Base-by-base conservation (phyloP, 2,113 vertebrate species). In the Halcyon senegalensis region DNA sequence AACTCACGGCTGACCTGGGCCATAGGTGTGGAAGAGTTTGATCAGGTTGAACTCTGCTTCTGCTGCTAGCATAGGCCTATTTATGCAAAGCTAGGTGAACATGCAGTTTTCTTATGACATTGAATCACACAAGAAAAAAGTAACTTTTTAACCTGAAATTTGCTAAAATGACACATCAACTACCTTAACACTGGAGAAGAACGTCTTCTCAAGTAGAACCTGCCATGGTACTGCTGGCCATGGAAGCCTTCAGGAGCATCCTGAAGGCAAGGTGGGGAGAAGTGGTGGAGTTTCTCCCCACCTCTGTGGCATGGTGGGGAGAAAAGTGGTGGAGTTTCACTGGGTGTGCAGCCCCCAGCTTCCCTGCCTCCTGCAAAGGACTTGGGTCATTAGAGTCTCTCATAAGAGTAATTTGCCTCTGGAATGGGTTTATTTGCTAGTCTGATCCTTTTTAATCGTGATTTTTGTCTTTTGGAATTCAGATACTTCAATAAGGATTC, bases 241-340 rank as follows among this genome's bases (percentile, higher is more conserved):
- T 3, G 3, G 82, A 33, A 79, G 56, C 46, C 39, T 76, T 53
- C 3, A 2, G 37, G 37, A 69, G 53, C 43, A 58, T 78, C 58
- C 67, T 8, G 13, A 46, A 35, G 2, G 27, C 2, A 7, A 1
- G 1, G 9, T 3, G 6, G 23, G n/a, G 11, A 48, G 43, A 33
- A 78, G 62, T 2, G 3, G 23, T 39, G 28, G 28, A 33, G 19
- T 25, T 78, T 62, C 1, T 43, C 16, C 43, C 43, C 53, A 35
- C 20, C 50, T 12, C 25, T 64, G 44, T 1, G 2, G 28, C 2
- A 7, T 2, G 1, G 9, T 3, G 7, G 31, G n/a, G 9, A 46
- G 43, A 43, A 23, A 35, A 78, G 56, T 2, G 2, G 20, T 35
- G 28, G 28, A 33, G 19, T 25, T 74, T 62, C 1, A 4, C 27